phyloP scores from a whole-genome alignment of 2,797 vertebrate species.

The Craterocephalus amniculus region DNA sequence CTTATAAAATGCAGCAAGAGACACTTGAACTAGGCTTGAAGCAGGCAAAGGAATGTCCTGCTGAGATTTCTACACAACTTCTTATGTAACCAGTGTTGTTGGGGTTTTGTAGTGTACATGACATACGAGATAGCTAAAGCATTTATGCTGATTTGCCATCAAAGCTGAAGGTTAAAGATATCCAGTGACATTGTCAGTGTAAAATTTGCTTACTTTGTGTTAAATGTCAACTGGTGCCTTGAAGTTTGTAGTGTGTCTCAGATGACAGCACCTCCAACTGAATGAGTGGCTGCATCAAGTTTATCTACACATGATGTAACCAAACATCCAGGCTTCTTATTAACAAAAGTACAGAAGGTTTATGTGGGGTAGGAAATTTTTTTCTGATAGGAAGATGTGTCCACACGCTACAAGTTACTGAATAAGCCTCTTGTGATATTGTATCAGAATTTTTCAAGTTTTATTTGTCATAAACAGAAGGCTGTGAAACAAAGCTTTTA shows the following conservation, averaged over 20 bases:
- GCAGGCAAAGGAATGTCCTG: conserved; percentile 33
- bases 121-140: conserved; percentile 6
- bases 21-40: conserved; percentile 20
- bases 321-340: too few relatives aligned
- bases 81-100: conserved; percentile 55
- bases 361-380: too few relatives aligned
- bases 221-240: not conserved
- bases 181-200: conserved; percentile 3
- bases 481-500: not conserved
- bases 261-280: too few relatives aligned
- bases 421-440: too few relatives aligned
- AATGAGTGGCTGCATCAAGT: not conserved
- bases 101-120: conserved; percentile 17
- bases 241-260: too few relatives aligned
- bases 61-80: conserved; percentile 51
- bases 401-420: too few relatives aligned
- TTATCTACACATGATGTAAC: not conserved
- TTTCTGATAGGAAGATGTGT: not conserved
- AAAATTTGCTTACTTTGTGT: not conserved
- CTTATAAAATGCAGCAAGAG: conserved; percentile 25
- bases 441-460: not conserved
- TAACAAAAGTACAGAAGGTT: too few relatives aligned
- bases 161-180: not conserved
- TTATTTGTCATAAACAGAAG: not conserved
- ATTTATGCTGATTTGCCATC: not conserved